These are phyloP conservation scores for Elephas maximus DNA, from an alignment of 2,113 vertebrate genomes.

Conservation along the genomic window DNA sequence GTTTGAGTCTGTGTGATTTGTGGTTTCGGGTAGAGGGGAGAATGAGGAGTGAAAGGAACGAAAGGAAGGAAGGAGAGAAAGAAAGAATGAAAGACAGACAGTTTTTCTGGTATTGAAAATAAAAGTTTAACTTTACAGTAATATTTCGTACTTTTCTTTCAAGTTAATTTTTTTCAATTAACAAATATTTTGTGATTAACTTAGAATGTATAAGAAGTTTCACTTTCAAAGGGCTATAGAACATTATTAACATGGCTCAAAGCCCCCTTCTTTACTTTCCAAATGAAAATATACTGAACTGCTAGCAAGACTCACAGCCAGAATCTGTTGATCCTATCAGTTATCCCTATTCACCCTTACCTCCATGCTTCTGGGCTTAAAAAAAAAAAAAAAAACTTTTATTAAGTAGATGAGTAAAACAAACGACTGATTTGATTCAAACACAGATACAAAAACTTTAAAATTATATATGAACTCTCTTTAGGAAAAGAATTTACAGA, in stretches of 20 bases:
- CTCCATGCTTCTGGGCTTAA: not conserved
- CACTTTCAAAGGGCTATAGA: not conserved
- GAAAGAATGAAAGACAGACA: not conserved
- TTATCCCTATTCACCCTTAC: not conserved
- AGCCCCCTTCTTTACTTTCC: slow-evolving; percentile 50
- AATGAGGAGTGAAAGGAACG: not conserved
- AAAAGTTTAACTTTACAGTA: slow-evolving; percentile 55
- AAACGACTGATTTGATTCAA: slow-evolving; percentile 52
- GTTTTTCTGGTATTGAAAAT: slow-evolving; percentile 26
- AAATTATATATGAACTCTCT: slow-evolving; percentile 44
- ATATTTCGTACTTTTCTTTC: not conserved
- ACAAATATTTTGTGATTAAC: slow-evolving; percentile 40
- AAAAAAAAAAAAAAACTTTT: slow-evolving; percentile 6
- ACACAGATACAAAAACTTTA: slow-evolving; percentile 47
- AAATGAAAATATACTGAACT: not conserved
- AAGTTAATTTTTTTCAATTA: slow-evolving; percentile 55
- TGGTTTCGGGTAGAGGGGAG: not conserved
- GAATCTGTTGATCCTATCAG: not conserved
- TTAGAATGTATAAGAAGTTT: slow-evolving; percentile 27
- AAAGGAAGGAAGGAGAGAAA: not conserved
- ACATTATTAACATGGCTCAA: slow-evolving; percentile 9
- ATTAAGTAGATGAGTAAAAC: slow-evolving; percentile 28
- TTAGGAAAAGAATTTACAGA: slow-evolving; percentile 51
- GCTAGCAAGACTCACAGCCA: not conserved
- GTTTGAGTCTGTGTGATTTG: not conserved